Evolutionary conservation across 2,888 invertebrate genomes (phyloP), one percentile per base, ranked within the genome.

Genomic region (Chaitophorus viminalis): DNA sequence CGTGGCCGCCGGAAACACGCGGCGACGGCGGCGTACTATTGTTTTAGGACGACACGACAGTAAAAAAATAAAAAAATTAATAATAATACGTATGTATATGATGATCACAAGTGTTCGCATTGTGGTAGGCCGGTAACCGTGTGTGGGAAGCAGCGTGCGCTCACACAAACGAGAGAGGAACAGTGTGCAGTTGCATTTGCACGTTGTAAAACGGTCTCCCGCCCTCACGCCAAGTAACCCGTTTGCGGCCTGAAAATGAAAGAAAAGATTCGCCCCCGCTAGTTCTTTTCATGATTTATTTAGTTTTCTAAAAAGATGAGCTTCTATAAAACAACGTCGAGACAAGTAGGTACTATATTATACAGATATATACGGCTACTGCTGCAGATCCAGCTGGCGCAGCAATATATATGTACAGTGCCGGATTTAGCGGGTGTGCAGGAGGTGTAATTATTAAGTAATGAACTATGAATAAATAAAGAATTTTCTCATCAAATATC

Each of bases 61-160:
- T 65, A 65, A 46, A 31, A 76, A 60, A 46, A 46, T 9, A 1
- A 9, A 46, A 46, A 46, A 46, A 46, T 46, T 46, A 46, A 46
- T 14, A 46, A 46, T 60, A 65, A 72, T 17, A n/a, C 36, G 17
- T 75, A 74, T 36, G 68, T 60, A 14, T 46, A 46, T 46, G n/a
- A 81, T 39, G 39, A 87, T 79, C 87, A 75, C 79, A 81, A 87
- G 79, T 81, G 87, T 81, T 87, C 81, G 81, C 60, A 81, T 87
- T 87, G 87, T 75, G 87, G 87, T 87, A 87, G 87, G 87, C 74
- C 74, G 39, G 54, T 14, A 52, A 29, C n/a, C 46, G 46, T 39
- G 84, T 81, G 46, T 81, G 87, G 60, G 74, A 87, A 79, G 60
- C n/a, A 54, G 33, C 52, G 33, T 36, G 3, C 65, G 1, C 18